A percentile compares a stretch with the other conserved stretches of the same genome.
Conservation (phyloP, 2,113 vertebrate species). For the Hippocampus comes region DNA sequence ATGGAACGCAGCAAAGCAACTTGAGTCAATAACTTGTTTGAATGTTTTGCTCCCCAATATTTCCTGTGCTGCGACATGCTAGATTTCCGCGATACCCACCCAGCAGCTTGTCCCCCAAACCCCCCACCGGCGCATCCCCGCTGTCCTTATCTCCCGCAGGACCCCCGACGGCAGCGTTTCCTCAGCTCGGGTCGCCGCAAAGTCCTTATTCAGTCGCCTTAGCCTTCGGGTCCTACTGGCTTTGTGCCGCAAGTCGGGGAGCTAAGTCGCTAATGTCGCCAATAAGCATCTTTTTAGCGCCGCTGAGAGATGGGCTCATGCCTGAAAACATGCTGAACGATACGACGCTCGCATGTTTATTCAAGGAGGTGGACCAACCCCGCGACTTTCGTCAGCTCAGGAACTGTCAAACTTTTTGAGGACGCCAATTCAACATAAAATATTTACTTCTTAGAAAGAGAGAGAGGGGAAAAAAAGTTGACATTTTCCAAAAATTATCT, state of each 20-base stretch:
- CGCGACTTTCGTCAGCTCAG: neutral
- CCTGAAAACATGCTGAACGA: neutral
- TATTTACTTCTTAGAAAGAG: no score
- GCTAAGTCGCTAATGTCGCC: conserved; percentile 6
- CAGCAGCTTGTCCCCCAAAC: neutral
- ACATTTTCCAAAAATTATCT: no score
- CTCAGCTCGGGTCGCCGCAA: neutral
- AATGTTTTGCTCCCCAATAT: neutral
- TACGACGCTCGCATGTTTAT: conserved; percentile 3
- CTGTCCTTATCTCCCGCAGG: conserved; percentile 1
- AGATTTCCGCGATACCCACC: neutral
- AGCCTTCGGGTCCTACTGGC: neutral
- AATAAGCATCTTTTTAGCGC: conserved; percentile 9
- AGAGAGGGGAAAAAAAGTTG: no score
- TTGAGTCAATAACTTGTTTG: neutral
- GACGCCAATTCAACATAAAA: no score
- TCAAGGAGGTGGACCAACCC: neutral
- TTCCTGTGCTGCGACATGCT: neutral
- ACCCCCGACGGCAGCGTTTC: conserved; percentile 4
- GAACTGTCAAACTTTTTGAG: neutral
- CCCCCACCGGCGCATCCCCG: neutral
- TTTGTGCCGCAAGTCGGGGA: neutral
- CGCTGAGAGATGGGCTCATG: neutral
- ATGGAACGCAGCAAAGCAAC: neutral
- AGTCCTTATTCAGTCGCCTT: conserved; percentile 1